phyloP scores from a whole-genome alignment of 2,888 invertebrate species.

The Scaptomyza caliginosa region DNA sequence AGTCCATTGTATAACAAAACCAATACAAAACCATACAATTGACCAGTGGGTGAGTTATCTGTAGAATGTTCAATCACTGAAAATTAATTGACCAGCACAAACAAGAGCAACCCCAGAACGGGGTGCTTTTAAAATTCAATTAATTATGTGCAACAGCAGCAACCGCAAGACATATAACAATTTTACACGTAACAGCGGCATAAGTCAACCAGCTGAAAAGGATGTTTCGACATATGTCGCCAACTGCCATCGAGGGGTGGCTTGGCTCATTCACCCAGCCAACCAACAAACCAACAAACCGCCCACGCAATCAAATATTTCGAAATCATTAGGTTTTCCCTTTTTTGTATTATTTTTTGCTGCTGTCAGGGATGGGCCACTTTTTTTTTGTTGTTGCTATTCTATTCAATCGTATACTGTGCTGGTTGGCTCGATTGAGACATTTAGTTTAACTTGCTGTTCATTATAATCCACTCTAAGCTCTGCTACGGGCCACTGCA shows the following conservation, averaged over 20 bases:
- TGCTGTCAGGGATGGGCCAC: conserved; percentile 34
- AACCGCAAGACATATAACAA: conserved; percentile 82
- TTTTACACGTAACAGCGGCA: conserved; percentile 82
- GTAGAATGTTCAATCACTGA: conserved; percentile 65
- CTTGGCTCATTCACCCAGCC: conserved; percentile 30
- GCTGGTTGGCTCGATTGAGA: conserved; percentile 64
- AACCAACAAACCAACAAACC: conserved; percentile 59
- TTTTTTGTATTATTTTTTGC: neutral
- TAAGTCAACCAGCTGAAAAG: conserved; percentile 74
- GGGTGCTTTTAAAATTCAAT: conserved; percentile 62
- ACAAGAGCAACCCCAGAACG: conserved; percentile 12
- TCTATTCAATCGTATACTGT: conserved; percentile 25
- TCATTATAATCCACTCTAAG: conserved; percentile 78
- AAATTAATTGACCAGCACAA: conserved; percentile 72
- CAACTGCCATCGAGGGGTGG: conserved; percentile 57
- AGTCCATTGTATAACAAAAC: neutral
- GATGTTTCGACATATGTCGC: conserved; percentile 80
- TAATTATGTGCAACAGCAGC: conserved; percentile 51
- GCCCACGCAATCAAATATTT: conserved; percentile 83
- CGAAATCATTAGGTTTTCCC: conserved; percentile 79
- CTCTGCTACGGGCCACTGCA: conserved; percentile 46
- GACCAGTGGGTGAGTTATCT: conserved; percentile 49
- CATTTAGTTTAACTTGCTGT: conserved; percentile 77
- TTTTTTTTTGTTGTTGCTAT: neutral
- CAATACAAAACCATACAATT: neutral